phyloP scores from a whole-genome alignment of 2,113 vertebrate genomes.

The Canis aureus region DNA sequence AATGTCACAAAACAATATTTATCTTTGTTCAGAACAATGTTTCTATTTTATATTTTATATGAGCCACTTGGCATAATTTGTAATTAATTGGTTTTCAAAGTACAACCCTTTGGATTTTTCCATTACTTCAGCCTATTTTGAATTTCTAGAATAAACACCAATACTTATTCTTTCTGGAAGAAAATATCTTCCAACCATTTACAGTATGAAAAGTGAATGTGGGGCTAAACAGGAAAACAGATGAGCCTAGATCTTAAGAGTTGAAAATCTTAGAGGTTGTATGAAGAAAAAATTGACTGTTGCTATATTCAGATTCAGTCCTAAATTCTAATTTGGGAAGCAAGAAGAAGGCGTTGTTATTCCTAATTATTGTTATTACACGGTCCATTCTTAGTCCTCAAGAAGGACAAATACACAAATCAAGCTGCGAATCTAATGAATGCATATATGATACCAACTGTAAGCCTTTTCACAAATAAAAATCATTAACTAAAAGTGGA shows the following conservation, averaged over 20 bases:
- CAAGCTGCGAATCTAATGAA: neutral
- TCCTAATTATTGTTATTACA: conserved; percentile 57
- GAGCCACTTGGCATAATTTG: neutral
- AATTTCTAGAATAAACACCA: conserved; percentile 1
- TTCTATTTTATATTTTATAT: neutral
- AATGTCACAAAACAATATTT: conserved; percentile 11
- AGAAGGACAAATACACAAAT: conserved; percentile 9
- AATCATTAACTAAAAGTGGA: conserved; percentile 22
- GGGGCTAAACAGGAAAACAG: neutral
- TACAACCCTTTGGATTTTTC: neutral
- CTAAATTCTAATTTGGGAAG: conserved; percentile 46
- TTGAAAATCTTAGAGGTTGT: conserved; percentile 15
- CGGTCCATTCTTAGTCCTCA: neutral
- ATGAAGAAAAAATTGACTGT: neutral
- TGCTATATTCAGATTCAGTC: neutral
- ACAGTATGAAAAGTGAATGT: neutral
- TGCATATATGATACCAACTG: neutral
- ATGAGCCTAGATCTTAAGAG: neutral
- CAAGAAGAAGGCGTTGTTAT: neutral
- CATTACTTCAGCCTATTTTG: neutral
- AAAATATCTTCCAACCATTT: neutral
- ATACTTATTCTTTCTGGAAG: neutral
- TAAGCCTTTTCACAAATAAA: conserved; percentile 35
- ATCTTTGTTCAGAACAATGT: neutral
- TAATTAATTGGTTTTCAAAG: conserved; percentile 15